Evolutionary conservation across 2,113 vertebrate species (phyloP).

Genomic region (Odocoileus virginianus): DNA sequence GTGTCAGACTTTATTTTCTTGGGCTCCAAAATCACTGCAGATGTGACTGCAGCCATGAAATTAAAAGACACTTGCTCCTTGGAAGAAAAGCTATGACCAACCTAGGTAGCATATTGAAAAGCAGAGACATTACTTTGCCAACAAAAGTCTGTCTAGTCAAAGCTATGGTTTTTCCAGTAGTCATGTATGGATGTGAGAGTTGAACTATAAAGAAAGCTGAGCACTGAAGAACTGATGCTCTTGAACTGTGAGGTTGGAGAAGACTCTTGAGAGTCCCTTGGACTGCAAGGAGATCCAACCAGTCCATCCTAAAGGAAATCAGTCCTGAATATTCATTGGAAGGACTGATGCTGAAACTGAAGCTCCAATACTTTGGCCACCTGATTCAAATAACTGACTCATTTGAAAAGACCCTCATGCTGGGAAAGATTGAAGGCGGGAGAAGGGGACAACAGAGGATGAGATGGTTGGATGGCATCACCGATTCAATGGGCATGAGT

Average conservation of each 20-base stretch:
- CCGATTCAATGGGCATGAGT: neutral
- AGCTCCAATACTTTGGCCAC: neutral
- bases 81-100: neutral
- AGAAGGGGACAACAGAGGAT: neutral
- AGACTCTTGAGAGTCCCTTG: neutral
- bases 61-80: neutral
- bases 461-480: neutral
- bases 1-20: neutral
- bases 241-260: neutral
- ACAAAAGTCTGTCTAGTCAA: neutral
- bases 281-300: neutral
- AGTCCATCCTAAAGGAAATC: neutral
- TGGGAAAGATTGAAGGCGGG: neutral
- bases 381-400: neutral
- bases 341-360: neutral
- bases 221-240: neutral
- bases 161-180: neutral
- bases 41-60: neutral
- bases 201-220: neutral
- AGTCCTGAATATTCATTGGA: neutral
- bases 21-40: neutral
- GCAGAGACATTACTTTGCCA: neutral
- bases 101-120: neutral
- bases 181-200: neutral
- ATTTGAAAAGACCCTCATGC: neutral